phyloP scores from a whole-genome alignment of 2,113 vertebrate species.

The Oncorhynchus mykiss region DNA sequence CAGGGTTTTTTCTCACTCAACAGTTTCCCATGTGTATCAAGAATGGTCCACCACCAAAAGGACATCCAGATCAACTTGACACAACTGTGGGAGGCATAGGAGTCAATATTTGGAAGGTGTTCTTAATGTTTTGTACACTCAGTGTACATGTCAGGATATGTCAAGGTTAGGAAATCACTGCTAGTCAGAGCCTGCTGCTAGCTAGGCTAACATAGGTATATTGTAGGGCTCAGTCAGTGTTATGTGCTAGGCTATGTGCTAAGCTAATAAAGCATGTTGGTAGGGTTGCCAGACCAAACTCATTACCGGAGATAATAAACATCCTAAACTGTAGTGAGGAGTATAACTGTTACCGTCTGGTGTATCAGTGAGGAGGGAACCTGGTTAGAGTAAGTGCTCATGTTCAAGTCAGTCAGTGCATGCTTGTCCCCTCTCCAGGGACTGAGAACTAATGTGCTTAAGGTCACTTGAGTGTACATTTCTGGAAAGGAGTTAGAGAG shows the following conservation, averaged over 20 bases:
- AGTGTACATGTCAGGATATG: conserved; percentile 2
- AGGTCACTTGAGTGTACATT: conserved; percentile 81
- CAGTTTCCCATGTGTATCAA: no score
- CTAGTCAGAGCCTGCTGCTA: conserved; percentile 6
- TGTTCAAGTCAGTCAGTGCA: conserved; percentile 22
- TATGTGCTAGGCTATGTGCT: background rate
- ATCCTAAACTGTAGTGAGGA: no score
- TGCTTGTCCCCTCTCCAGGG: conserved; percentile 22
- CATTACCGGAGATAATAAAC: no score
- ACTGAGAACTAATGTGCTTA: conserved; percentile 57
- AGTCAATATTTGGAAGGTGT: no score
- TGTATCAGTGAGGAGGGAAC: background rate
- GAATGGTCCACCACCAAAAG: no score
- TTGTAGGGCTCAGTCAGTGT: background rate
- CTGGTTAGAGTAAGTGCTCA: conserved; percentile 20
- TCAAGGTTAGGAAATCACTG: conserved; percentile 4
- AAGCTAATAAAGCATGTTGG: no score
- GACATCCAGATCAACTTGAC: no score
- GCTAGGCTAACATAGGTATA: conserved; percentile 3
- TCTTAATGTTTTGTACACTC: no score
- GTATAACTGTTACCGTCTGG: background rate
- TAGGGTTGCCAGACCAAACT: no score
- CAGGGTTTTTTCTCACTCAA: no score
- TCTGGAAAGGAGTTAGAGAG: conserved; percentile 46
- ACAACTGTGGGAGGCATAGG: no score